Conservation (phyloP, 2,888 invertebrate genomes). For the Aspidapion aeneum region DNA sequence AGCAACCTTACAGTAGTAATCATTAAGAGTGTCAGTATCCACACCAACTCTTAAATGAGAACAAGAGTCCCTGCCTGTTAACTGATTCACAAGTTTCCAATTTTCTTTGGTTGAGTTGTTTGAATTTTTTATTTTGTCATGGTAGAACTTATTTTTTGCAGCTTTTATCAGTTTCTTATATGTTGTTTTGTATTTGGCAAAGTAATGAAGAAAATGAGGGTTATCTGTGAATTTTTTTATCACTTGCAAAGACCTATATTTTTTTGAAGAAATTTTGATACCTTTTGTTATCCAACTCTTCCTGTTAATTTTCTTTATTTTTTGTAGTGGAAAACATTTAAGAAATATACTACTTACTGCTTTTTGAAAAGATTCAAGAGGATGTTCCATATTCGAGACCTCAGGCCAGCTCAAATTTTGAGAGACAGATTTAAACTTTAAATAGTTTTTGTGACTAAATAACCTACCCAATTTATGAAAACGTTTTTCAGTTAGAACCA, state of each 20-base stretch:
- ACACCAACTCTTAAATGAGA: not conserved
- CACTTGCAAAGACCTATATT: not conserved
- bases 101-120: not conserved
- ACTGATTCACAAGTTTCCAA: not conserved
- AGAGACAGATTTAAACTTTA: not conserved
- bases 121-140: not conserved
- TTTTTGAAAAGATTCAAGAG: not conserved
- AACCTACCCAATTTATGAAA: not conserved
- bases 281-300: not conserved
- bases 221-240: not conserved
- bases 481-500: not conserved
- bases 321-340: not conserved
- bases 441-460: not conserved
- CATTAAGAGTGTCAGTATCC: not conserved
- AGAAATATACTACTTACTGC: not conserved
- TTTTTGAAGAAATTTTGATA: not conserved
- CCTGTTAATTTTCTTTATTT: not conserved
- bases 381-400: not conserved
- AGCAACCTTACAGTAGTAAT: not conserved
- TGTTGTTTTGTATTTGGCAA: not conserved
- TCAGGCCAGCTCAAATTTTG: not conserved
- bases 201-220: not conserved
- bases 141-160: not conserved
- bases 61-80: not conserved
- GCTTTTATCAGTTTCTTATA: not conserved